phyloP scores from a whole-genome alignment of 2,113 vertebrate genomes.

The Barnardius zonarius region DNA sequence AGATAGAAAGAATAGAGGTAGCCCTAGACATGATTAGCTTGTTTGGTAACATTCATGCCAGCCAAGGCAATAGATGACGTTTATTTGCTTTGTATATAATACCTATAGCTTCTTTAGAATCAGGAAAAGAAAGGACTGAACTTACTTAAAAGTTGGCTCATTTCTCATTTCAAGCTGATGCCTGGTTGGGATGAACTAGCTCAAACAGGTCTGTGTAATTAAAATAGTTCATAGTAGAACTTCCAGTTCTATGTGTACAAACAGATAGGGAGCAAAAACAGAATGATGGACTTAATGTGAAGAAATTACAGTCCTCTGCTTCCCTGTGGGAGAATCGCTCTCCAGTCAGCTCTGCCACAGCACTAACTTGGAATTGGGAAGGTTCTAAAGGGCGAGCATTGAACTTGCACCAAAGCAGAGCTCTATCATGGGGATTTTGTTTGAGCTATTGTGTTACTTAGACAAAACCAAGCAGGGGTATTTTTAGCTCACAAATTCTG shows the following conservation, averaged over 20 bases:
- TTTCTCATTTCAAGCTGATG: not conserved
- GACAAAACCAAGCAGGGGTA: not conserved
- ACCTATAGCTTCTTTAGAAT: not conserved
- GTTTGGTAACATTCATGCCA: not conserved
- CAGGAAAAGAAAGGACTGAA: not conserved
- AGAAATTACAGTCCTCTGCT: not conserved
- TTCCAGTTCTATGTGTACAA: not conserved
- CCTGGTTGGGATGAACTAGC: not conserved
- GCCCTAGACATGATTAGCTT: not conserved
- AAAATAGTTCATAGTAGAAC: not conserved
- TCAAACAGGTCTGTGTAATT: not conserved
- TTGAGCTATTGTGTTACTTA: not conserved
- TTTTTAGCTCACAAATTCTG: not conserved
- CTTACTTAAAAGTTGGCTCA: not conserved
- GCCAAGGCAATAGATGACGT: not conserved
- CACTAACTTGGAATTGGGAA: accelerated
- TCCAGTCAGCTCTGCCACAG: not conserved
- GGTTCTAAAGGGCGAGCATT: accelerated
- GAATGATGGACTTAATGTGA: not conserved
- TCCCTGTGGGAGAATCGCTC: not conserved
- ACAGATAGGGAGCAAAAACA: not conserved
- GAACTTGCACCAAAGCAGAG: not conserved
- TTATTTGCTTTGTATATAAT: not conserved
- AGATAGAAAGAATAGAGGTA: not conserved
- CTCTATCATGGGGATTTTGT: not conserved